Conservation (phyloP, 2,113 vertebrate genomes). For the Syrmaticus mikado region DNA sequence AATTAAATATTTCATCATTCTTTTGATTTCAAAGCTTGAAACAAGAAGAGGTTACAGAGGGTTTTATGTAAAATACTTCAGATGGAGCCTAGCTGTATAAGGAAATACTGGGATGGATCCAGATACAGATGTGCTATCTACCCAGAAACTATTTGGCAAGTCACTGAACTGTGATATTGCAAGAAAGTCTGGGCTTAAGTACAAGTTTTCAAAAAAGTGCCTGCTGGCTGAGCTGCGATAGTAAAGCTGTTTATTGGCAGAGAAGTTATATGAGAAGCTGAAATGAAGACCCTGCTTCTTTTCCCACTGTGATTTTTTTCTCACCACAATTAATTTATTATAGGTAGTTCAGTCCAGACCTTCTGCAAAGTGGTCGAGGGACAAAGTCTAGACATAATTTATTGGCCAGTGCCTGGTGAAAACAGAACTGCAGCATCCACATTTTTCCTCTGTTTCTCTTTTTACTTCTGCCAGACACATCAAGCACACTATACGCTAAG, state of each 20-base stretch:
- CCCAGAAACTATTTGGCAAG: conserved; percentile 72
- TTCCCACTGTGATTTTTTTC: conserved; percentile 66
- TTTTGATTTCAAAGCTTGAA: conserved; percentile 62
- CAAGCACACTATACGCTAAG: conserved; percentile 33
- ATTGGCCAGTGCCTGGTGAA: conserved; percentile 58
- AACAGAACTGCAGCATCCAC: conserved; percentile 58
- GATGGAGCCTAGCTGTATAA: conserved; percentile 56
- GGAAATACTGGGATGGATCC: conserved; percentile 54
- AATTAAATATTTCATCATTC: conserved; percentile 64
- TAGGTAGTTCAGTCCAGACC: conserved; percentile 56
- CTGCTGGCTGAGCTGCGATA: conserved; percentile 61
- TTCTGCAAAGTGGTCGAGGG: conserved; percentile 55
- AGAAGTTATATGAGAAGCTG: conserved; percentile 53
- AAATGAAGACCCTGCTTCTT: conserved; percentile 69
- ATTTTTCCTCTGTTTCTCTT: conserved; percentile 34
- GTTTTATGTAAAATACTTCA: conserved; percentile 66
- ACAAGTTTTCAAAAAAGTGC: conserved; percentile 66
- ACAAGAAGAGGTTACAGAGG: conserved; percentile 48
- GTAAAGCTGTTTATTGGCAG: conserved; percentile 71
- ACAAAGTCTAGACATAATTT: conserved; percentile 75
- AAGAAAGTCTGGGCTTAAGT: conserved; percentile 64
- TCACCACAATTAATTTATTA: conserved; percentile 71
- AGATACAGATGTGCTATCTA: conserved; percentile 66
- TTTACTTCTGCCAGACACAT: conserved; percentile 44
- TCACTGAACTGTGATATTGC: conserved; percentile 63